Base-by-base conservation (phyloP, 2,797 vertebrate species). In the Tamandua tetradactyla region DNA sequence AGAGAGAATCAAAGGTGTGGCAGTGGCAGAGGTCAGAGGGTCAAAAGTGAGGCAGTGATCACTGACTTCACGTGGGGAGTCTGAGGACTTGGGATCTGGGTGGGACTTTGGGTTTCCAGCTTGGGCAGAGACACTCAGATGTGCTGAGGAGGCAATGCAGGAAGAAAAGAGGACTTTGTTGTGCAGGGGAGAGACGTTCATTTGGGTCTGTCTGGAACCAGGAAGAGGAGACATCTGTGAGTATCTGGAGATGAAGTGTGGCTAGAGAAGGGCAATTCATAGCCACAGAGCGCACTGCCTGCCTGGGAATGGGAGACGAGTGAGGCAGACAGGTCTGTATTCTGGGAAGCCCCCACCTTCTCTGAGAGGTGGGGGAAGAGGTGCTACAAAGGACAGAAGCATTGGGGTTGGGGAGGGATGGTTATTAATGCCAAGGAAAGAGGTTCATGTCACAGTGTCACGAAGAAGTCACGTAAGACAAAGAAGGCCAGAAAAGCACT, bases 361-460 rank as follows among this genome's bases (percentile, higher is more conserved):
- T 74, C 9, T 44, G 17, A 13, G 20, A 14, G 18, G 10, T 5
- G 0, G 5, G 59, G 32, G 17, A 27, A 11, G 14, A 32, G 57
- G 35, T 68, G 32, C 6, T 10, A 59, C 30, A 44, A 84, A 52
- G 52, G 15, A 4, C 14, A 71, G 37, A 75, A 62, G 59, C 14
- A 47, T 20, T 82, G 27, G 49, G 8, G 42, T 15, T 47, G 17
- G 57, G 14, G 25, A 18, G 11, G 0, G 4, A 40, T 3, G 23
- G 14, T 66, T 55, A 57, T 62, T 49, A 61, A 74, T 75, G 61
- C 49, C 1, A 0, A 52, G 35, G 22, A 5, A 64, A 23, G n/a
- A 55, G 27, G 27, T 49, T 81, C 40, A 5, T 17, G 22, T 47
- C 22, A 35, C 40, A 7, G n/a, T 8, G 57, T 64, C 40, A 44